Evolutionary conservation across 1,140 invertebrate genomes (phyloP), one percentile per base, ranked within the genome.

Genomic region (Tribolium castaneum): DNA sequence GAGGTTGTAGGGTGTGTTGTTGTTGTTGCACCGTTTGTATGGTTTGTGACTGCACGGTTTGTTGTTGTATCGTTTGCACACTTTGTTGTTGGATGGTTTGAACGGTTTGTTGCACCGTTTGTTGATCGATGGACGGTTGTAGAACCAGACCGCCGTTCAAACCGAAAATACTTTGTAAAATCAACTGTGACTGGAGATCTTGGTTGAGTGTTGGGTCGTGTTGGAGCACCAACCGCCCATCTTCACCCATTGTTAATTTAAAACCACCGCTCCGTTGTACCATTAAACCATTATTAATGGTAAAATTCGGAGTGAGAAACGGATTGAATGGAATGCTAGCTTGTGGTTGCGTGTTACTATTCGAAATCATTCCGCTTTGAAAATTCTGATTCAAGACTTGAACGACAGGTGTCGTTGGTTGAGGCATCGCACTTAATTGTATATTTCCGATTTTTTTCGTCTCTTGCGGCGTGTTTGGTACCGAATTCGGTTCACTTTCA

Each of bases 11-110:
- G 0, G 83, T 80, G 77, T 86, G 85, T 70, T 85, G 85, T 49
- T 86, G 85, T 70, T 86, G 85, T 70, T 86, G 86, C 6, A 86
- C 86, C 7, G 85, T 85, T 52, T 86, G 85, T 66, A 87, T 85
- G 6, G 85, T 86, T 77, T 86, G 86, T 25, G 81, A 82, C 62
- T 86, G 86, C 3, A 86, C 86, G 5, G 85, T 87, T 79, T 87
- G 86, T 62, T 86, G 85, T 70, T 86, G 86, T 35, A 86, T 86
- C 9, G 86, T 86, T 75, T 86, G 86, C 10, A 86, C 86, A 6
- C 82, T 83, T 76, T 86, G 86, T 78, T 86, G 86, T 66, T 86
- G 86, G 6, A 86, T 86, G 9, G 86, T 86, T 70, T 86, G 85
- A n/a, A 86, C 85, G 0, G 85, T 86, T 81, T 86, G 86, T 59